These are phyloP conservation scores for Plotosus lineatus DNA, from an alignment of 2,113 vertebrate genomes.

Conservation along the genomic window DNA sequence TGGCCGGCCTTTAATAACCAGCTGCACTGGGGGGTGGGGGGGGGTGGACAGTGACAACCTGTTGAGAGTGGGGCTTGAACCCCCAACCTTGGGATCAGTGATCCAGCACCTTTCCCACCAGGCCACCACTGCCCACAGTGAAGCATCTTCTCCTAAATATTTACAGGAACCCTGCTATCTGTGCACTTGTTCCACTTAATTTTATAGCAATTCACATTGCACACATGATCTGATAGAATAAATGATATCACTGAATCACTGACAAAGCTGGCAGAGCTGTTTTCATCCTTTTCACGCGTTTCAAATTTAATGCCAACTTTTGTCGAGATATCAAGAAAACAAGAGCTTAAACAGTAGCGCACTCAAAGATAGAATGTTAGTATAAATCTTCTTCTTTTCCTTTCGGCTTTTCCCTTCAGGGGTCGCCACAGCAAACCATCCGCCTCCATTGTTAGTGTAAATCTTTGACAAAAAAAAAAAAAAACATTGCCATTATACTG, in stretches of 20 bases:
- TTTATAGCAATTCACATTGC: slow-evolving; percentile 16
- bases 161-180: slow-evolving; percentile 17
- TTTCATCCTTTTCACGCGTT: not conserved
- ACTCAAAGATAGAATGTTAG: slow-evolving; percentile 23
- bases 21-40: too few relatives aligned
- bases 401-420: too few relatives aligned
- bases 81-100: too few relatives aligned
- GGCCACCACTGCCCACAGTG: too few relatives aligned
- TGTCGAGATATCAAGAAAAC: slow-evolving; percentile 28
- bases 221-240: slow-evolving; percentile 14
- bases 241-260: not conserved
- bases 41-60: too few relatives aligned
- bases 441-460: too few relatives aligned
- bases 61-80: too few relatives aligned
- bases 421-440: too few relatives aligned
- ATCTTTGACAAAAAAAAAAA: slow-evolving; percentile 24
- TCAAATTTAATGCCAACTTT: slow-evolving; percentile 13
- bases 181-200: slow-evolving; percentile 31
- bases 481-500: slow-evolving; percentile 40
- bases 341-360: slow-evolving; percentile 31
- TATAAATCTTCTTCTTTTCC: not conserved
- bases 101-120: too few relatives aligned
- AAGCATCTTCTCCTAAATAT: slow-evolving; percentile 15
- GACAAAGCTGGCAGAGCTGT: slow-evolving; percentile 17
- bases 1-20: too few relatives aligned